Conservation (phyloP, 2,113 vertebrate species). For the Lipotes vexillifer region DNA sequence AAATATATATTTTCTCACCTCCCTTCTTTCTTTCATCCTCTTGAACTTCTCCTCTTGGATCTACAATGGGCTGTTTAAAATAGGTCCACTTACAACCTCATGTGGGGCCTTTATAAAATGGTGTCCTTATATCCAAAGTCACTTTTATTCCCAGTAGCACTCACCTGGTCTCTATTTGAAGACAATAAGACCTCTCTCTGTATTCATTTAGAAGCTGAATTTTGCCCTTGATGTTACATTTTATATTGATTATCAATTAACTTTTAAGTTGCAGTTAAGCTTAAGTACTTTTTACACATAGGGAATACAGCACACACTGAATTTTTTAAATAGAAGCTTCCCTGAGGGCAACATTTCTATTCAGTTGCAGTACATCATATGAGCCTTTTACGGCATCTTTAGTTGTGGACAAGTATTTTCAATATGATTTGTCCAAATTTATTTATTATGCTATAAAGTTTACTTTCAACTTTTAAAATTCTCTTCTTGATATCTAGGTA, state of each 20-base stretch:
- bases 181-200: neutral
- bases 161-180: neutral
- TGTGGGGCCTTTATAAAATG: neutral
- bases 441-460: slow-evolving; percentile 53
- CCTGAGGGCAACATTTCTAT: neutral
- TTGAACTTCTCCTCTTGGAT: neutral
- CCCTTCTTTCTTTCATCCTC: neutral
- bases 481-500: neutral
- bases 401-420: slow-evolving; percentile 19
- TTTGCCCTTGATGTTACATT: slow-evolving; percentile 47
- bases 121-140: neutral
- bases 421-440: slow-evolving; percentile 43
- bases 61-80: neutral
- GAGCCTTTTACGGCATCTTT: neutral
- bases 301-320: neutral
- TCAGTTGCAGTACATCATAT: neutral
- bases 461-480: slow-evolving; percentile 32
- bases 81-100: neutral
- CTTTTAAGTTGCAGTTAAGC: slow-evolving; percentile 49
- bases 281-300: slow-evolving; percentile 39
- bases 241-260: slow-evolving; percentile 63
- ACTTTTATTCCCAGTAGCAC: neutral
- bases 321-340: slow-evolving; percentile 25
- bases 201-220: slow-evolving; percentile 21
- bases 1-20: neutral